Conservation (phyloP, 2,797 vertebrate species). For the Urocyon cinereoargenteus region DNA sequence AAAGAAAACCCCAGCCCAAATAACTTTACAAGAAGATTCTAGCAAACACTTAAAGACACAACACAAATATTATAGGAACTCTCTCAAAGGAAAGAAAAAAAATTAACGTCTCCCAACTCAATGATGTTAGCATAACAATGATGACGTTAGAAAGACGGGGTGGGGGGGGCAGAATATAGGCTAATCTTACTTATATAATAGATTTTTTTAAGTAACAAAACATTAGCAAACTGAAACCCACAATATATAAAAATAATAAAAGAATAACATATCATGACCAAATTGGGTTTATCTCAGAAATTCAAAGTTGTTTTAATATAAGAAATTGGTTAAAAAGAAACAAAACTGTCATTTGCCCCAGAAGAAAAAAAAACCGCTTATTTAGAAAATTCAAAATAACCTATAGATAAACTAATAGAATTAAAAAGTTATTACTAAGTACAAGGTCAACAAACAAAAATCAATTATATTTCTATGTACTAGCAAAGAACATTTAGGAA, state of each 20-base stretch:
- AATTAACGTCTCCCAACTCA: neutral
- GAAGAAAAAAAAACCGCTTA: neutral
- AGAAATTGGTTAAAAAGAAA: neutral
- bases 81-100: neutral
- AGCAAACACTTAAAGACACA: neutral
- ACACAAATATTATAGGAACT: neutral
- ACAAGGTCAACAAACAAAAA: neutral
- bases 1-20: neutral
- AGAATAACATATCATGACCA: neutral
- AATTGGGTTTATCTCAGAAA: neutral
- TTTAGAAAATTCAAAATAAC: constrained; percentile 31
- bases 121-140: neutral
- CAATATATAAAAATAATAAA: neutral
- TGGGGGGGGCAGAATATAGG: neutral
- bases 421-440: neutral
- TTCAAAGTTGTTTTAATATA: neutral
- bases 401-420: neutral
- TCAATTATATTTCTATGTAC: neutral
- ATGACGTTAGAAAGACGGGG: neutral
- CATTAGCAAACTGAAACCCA: neutral
- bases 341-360: neutral
- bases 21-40: neutral
- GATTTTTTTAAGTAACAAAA: neutral
- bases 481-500: constrained; percentile 25
- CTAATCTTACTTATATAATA: neutral